These are phyloP conservation scores for Phasianus colchicus DNA, from an alignment of 2,113 vertebrate species.

Conservation along the genomic window DNA sequence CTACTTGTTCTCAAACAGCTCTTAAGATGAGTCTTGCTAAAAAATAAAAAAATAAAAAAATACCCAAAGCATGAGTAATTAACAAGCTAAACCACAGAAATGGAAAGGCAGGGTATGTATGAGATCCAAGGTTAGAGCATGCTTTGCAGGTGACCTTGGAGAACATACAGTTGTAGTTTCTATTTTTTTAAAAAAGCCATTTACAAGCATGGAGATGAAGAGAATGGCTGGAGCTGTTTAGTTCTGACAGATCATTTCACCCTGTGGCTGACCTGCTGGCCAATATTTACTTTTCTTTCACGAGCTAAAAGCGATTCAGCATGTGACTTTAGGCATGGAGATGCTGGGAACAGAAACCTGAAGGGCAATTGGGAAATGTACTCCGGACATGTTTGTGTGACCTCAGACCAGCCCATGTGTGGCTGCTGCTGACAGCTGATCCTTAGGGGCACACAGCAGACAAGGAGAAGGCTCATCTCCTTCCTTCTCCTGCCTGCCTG, in stretches of 20 bases:
- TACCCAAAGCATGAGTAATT: neutral
- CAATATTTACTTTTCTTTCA: conserved; percentile 12
- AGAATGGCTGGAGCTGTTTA: conserved; percentile 46
- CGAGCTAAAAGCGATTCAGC: neutral
- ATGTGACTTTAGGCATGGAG: neutral
- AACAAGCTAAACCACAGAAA: neutral
- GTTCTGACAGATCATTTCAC: conserved; percentile 53
- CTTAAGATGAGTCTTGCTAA: conserved; percentile 11
- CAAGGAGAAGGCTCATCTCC: neutral
- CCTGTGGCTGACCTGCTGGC: neutral
- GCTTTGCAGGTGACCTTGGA: conserved; percentile 23
- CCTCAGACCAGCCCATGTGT: neutral
- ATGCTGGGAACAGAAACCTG: neutral
- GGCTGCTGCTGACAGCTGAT: neutral
- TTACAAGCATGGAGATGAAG: neutral
- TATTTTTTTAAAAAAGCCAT: conserved; percentile 7
- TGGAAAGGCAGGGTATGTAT: neutral
- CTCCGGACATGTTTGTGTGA: neutral
- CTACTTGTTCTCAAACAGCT: neutral
- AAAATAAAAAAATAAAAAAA: neutral
- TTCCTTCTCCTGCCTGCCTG: neutral
- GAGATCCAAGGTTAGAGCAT: neutral
- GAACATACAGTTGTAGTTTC: neutral
- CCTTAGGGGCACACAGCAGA: neutral
- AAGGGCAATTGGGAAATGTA: neutral